Percentiles rank a stretch among this genome's conserved stretches.
Conservation (phyloP, 2,888 invertebrate species). For the Sarcophaga variegata region DNA sequence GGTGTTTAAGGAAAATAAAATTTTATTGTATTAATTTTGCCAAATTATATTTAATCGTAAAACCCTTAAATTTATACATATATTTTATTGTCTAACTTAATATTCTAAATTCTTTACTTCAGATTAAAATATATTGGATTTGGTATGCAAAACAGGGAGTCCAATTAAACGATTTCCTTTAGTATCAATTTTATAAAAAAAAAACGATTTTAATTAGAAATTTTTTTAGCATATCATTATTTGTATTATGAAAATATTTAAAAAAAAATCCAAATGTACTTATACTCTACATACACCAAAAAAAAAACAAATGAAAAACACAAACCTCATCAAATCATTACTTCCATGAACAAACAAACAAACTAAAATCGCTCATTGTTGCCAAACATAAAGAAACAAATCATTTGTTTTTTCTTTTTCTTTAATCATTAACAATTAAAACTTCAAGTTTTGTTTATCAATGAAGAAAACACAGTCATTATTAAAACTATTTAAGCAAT, state of each 20-base stretch:
- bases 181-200: constrained; percentile 15
- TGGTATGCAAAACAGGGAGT: too few relatives aligned
- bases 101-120: too few relatives aligned
- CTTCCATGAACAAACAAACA: constrained; percentile 55
- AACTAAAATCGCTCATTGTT: constrained; percentile 63
- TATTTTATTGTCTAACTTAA: too few relatives aligned
- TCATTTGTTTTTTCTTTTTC: neutral
- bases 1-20: too few relatives aligned
- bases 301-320: constrained; percentile 9
- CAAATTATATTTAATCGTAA: too few relatives aligned
- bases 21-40: too few relatives aligned
- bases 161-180: too few relatives aligned
- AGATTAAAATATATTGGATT: too few relatives aligned
- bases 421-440: neutral
- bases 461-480: neutral
- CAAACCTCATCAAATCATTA: constrained; percentile 56
- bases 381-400: constrained; percentile 51
- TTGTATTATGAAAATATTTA: constrained; percentile 18
- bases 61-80: too few relatives aligned
- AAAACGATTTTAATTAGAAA: constrained; percentile 50
- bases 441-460: neutral
- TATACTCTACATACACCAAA: too few relatives aligned
- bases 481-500: constrained; percentile 49
- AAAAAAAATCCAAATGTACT: constrained; percentile 56
- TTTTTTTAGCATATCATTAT: constrained; percentile 67